Base-by-base conservation (phyloP, 1,140 invertebrate species). In the Zaprionus camerounensis region DNA sequence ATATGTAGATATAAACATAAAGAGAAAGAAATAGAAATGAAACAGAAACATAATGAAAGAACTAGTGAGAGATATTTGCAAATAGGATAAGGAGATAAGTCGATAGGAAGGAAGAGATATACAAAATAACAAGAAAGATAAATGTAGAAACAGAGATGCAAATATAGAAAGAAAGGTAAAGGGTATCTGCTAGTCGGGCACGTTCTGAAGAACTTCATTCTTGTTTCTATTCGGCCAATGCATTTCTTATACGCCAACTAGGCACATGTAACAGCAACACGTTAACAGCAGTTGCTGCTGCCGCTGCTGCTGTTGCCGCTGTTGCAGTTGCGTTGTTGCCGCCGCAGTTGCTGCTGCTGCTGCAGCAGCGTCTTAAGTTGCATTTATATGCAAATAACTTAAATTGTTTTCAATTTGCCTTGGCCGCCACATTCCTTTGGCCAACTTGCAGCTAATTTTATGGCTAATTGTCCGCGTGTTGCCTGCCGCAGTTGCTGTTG, bases 341-440 rank as follows among this genome's bases (percentile, higher is more conserved):
- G 44, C 12, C 17, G 70, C 24, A 57, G 70, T 9, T 49, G 71
- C 7, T 24, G 71, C 20, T 55, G 71, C 36, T 71, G 44, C n/a
- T 69, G 70, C 81, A 61, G 66, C 71, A 61, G 66, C 71, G 66
- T 87, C 83, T 87, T 82, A 70, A 74, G 81, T 88, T 88, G 72
- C 85, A 88, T 88, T 88, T 88, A 88, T 88, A 88, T 88, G 84
- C 84, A 90, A 90, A 88, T 88, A 88, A 79, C 85, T 90, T 85
- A 88, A 90, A 88, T 88, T 88, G 85, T 88, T 88, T 88, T 88
- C 85, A 90, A 88, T 88, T 88, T 88, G 85, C 74, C 63, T 76
- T 73, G 78, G 77, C 57, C 71, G 65, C 56, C 74, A 63, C 85
- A 88, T 88, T 88, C 84, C 84, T 88, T 74, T 63, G 57, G 81